Percentiles rank a stretch among this genome's conserved stretches.
phyloP scores from a whole-genome alignment of 92 coral and sea anemone genomes.

The Pocillopora grandis region DNA sequence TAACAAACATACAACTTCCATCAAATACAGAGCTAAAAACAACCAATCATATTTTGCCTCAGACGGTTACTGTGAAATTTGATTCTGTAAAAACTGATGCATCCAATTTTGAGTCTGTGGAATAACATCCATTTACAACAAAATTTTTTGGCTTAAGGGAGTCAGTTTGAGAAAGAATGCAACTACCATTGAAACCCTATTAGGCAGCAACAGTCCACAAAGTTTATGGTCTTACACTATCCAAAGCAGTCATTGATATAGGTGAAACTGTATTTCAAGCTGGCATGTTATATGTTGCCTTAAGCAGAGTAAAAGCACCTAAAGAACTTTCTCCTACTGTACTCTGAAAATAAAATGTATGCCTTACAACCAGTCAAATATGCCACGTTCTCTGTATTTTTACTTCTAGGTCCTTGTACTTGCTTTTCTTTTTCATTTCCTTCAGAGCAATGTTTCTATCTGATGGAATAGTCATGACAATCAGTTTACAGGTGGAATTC shows the following conservation, averaged over 20 bases:
- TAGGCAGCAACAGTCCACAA: conserved; percentile 59
- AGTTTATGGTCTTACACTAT: conserved; percentile 49
- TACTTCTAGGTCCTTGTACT: conserved; percentile 23
- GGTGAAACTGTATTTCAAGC: conserved; percentile 39
- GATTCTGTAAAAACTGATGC: background rate
- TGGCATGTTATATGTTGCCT: conserved; percentile 62
- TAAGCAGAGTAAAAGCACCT: conserved; percentile 45
- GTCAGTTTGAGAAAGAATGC: conserved; percentile 44
- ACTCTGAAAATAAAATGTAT: background rate
- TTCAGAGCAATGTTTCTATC: conserved; percentile 33
- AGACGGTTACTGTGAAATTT: background rate
- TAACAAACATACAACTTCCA: background rate
- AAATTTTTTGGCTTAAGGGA: conserved; percentile 44
- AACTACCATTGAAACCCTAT: conserved; percentile 55
- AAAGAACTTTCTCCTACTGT: conserved; percentile 43
- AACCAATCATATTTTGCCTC: background rate
- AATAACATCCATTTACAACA: conserved; percentile 23
- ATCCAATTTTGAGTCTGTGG: background rate
- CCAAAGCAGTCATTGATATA: conserved; percentile 41
- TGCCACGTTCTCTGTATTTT: conserved; percentile 35
- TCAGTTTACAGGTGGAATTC: conserved; percentile 33
- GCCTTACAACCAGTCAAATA: background rate
- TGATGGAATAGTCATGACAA: conserved; percentile 36
- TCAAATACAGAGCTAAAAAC: background rate
- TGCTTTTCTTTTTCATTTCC: conserved; percentile 17